Conservation (phyloP, 1,140 invertebrate genomes). For the Hestina assimilis region DNA sequence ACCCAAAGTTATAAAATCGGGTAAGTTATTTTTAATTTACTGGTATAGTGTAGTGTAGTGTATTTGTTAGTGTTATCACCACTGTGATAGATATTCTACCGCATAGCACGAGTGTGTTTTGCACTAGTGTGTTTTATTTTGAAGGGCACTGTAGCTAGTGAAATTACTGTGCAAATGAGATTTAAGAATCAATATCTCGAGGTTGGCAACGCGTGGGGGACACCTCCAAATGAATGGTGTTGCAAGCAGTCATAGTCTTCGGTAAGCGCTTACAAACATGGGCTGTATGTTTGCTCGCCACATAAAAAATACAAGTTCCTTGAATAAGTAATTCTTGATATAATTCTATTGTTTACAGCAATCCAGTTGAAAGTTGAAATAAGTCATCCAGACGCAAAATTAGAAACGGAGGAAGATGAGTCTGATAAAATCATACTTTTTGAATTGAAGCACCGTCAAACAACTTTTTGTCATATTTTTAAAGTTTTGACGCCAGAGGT, state of each 20-base stretch:
- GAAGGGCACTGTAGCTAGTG: too few species aligned
- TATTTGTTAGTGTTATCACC: too few species aligned
- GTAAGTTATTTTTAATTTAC: neutral
- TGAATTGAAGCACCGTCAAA: neutral
- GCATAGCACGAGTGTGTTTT: too few species aligned
- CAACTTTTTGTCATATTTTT: neutral
- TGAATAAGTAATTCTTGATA: too few species aligned
- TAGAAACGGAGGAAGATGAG: slow-evolving; percentile 13
- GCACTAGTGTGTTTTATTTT: too few species aligned
- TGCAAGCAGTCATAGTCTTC: too few species aligned
- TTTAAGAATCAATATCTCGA: too few species aligned
- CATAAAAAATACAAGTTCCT: neutral
- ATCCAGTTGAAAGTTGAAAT: slow-evolving; percentile 31
- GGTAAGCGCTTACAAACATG: neutral
- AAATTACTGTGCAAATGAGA: too few species aligned
- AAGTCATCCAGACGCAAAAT: slow-evolving; percentile 32
- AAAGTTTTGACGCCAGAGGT: slow-evolving; percentile 32
- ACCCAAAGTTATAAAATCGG: neutral
- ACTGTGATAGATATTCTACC: too few species aligned
- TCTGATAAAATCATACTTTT: slow-evolving; percentile 6
- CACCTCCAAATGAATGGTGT: too few species aligned
- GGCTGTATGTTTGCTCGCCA: neutral
- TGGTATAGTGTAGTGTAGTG: neutral
- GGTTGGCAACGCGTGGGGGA: too few species aligned
- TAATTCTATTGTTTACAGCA: slow-evolving; percentile 24